phyloP scores from a whole-genome alignment of 2,797 vertebrate genomes.

The Enoplosus armatus region DNA sequence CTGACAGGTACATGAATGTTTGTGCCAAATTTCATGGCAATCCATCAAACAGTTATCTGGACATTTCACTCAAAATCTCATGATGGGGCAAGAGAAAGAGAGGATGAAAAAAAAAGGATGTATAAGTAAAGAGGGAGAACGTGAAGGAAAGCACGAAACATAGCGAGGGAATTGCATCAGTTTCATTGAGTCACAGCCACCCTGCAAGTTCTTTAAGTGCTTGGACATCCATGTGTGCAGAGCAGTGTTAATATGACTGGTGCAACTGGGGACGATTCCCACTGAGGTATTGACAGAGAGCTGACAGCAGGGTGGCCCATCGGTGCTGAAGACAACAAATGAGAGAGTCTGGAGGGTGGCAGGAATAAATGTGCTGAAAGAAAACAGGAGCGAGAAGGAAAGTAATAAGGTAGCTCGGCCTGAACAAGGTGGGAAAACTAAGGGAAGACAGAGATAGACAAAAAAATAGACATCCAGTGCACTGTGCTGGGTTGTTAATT shows the following conservation, averaged over 20 bases:
- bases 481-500: neutral
- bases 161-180: constrained; percentile 2
- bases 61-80: neutral
- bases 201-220: constrained; percentile 19
- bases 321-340: constrained; percentile 15
- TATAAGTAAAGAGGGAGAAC: neutral
- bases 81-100: neutral
- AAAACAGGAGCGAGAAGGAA: constrained; percentile 11
- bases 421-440: neutral
- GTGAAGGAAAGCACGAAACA: neutral
- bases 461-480: neutral
- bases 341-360: neutral
- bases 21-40: neutral
- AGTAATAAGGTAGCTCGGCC: neutral
- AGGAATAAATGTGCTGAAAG: neutral
- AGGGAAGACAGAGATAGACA: neutral
- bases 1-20: neutral
- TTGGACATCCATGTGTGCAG: constrained; percentile 17
- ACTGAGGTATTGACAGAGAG: constrained; percentile 29
- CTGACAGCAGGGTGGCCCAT: constrained; percentile 16
- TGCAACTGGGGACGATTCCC: constrained; percentile 10
- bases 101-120: neutral
- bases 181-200: constrained; percentile 8
- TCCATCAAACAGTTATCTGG: neutral
- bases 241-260: constrained; percentile 3